These are phyloP conservation scores for Galleria mellonella DNA, from an alignment of 1,140 invertebrate species.

Conservation along the genomic window DNA sequence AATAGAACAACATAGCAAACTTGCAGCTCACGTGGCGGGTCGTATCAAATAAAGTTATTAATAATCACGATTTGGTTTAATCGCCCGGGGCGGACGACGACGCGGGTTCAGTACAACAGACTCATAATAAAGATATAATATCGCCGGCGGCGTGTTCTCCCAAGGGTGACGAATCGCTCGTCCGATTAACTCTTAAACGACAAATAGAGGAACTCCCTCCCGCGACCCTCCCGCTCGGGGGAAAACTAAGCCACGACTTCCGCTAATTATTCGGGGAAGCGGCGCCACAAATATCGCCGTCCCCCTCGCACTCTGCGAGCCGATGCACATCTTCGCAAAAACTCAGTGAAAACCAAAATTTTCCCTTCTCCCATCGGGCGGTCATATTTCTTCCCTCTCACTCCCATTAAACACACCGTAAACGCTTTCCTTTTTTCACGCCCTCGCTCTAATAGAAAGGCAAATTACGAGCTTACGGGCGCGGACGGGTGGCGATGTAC, in stretches of 20 bases:
- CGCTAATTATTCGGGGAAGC: conserved; percentile 68
- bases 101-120: conserved; percentile 23
- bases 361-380: conserved; percentile 65
- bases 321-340: conserved; percentile 70
- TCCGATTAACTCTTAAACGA: conserved; percentile 73
- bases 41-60: conserved; percentile 55
- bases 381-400: conserved; percentile 72
- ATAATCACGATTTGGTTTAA: conserved; percentile 63
- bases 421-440: conserved; percentile 75
- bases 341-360: conserved; percentile 70
- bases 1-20: too few relatives aligned
- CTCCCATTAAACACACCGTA: conserved; percentile 73
- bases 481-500: conserved; percentile 70
- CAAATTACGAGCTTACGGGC: conserved; percentile 73
- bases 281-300: conserved; percentile 51
- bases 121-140: conserved; percentile 72
- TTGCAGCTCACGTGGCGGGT: background rate
- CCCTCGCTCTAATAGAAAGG: conserved; percentile 74
- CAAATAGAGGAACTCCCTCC: conserved; percentile 69
- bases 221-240: conserved; percentile 47
- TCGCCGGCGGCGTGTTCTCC: conserved; percentile 45
- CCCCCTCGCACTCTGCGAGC: conserved; percentile 54
- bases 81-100: conserved; percentile 39
- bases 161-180: conserved; percentile 67
- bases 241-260: conserved; percentile 70